phyloP scores from a whole-genome alignment of 2,888 invertebrate genomes.

The Apamea monoglypha region DNA sequence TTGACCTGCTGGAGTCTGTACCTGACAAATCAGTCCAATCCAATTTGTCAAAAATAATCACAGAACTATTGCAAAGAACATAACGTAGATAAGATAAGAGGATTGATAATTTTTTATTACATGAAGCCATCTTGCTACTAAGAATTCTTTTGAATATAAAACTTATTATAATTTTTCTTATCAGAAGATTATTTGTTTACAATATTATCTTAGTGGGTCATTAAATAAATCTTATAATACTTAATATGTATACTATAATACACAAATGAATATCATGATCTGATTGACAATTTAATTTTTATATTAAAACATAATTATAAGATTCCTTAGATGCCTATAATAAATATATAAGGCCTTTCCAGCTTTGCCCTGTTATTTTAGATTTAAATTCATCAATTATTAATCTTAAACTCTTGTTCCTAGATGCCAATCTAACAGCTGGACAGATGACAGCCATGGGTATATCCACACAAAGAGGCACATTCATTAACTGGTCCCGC shows the following conservation, averaged over 20 bases:
- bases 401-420: slow-evolving; percentile 38
- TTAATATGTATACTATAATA: neutral
- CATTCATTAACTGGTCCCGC: slow-evolving; percentile 96
- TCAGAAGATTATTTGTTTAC: neutral
- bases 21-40: neutral
- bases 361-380: neutral
- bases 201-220: neutral
- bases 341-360: neutral
- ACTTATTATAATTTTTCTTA: neutral
- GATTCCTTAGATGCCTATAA: neutral
- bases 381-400: neutral
- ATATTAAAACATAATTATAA: neutral
- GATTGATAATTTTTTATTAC: slow-evolving; percentile 11
- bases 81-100: slow-evolving; percentile 23
- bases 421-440: slow-evolving; percentile 93
- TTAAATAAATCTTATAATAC: neutral
- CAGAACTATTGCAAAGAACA: neutral
- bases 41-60: slow-evolving; percentile 1
- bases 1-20: no score
- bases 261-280: no score
- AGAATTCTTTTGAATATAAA: neutral
- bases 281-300: no score
- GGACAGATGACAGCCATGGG: slow-evolving; percentile 94
- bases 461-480: slow-evolving; percentile 95
- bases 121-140: neutral